Conservation (phyloP, 1,140 invertebrate species). For the Drosophila lini region DNA sequence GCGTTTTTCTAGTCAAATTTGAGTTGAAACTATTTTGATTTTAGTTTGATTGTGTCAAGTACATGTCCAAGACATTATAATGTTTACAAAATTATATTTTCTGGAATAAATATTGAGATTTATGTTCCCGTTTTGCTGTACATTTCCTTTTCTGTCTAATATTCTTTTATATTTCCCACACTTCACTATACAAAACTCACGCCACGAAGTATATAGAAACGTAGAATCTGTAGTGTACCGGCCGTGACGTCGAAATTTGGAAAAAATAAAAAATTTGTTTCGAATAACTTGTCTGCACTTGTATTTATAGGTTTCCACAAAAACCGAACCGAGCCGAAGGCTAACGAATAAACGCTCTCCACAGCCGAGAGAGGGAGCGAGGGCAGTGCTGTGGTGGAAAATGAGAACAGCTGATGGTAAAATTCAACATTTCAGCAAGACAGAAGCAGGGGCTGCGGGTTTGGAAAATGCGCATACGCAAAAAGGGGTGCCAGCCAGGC, state of each 20-base stretch:
- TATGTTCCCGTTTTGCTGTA: no score
- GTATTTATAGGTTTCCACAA: conserved; percentile 4
- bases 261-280: background rate
- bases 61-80: background rate
- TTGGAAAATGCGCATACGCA: background rate
- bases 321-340: conserved; percentile 2
- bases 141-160: no score
- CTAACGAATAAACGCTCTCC: background rate
- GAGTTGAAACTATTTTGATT: background rate
- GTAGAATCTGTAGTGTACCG: conserved; percentile 3
- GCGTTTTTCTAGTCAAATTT: background rate
- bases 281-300: background rate
- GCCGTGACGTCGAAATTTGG: conserved; percentile 4
- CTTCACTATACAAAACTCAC: background rate
- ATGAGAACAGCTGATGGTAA: conserved; percentile 24
- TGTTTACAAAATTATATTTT: background rate
- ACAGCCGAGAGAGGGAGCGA: background rate
- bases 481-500: background rate
- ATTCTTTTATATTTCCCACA: background rate
- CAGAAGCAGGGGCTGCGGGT: conserved; percentile 1
- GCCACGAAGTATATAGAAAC: background rate
- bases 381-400: conserved; percentile 16
- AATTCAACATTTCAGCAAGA: background rate
- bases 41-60: background rate
- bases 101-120: background rate